Evolutionary conservation across 2,797 vertebrate species (phyloP), one percentile per base, ranked within the genome.

Genomic region (Manis javanica): DNA sequence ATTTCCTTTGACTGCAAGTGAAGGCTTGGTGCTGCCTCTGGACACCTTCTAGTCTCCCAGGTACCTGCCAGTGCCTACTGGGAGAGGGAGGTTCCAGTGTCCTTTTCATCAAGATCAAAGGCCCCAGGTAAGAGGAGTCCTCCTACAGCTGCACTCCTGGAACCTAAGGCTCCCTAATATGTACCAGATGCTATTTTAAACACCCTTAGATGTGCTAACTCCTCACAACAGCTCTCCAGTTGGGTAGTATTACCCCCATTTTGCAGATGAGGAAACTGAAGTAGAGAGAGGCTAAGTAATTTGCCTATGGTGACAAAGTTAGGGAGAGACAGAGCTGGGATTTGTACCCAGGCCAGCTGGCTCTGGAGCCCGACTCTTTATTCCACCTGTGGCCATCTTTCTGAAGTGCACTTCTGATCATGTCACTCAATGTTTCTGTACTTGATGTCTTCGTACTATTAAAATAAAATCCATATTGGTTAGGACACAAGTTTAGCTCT

Each of bases 151-250:
- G 64, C 5, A 0, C 19, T n/a, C 13, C 6, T 53, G 13, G 46
- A 51, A 26, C 55, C 42, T 2, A 1, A 7, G 46, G n/a, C 7
- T 21, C 24, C 29, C 29, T n/a, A 0, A 2, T 2, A 1, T 0
- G 21, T 21, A 49, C 49, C 31, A 4, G 9, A 5, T 23, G n/a
- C 53, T 59, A 0, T 55, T 91, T 68, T 26, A 81, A 63, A 49
- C 51, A 21, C 53, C 37, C 5, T 39, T 6, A 9, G 8, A 9
- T 5, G 21, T 39, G 34, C 66, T 39, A 3, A 42, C 49, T 39
- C 42, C 71, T 63, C 31, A 42, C 1, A 14, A 7, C 26, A 63
- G 18, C 37, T 46, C 59, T 95, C 26, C 34, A 53, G 0, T 7
- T 23, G 37, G 53, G 3, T 31, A 3, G 6, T 19, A 3, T 51